These are phyloP conservation scores for Urechis unicinctus DNA, from an alignment of 2,888 invertebrate genomes.

Conservation along the genomic window DNA sequence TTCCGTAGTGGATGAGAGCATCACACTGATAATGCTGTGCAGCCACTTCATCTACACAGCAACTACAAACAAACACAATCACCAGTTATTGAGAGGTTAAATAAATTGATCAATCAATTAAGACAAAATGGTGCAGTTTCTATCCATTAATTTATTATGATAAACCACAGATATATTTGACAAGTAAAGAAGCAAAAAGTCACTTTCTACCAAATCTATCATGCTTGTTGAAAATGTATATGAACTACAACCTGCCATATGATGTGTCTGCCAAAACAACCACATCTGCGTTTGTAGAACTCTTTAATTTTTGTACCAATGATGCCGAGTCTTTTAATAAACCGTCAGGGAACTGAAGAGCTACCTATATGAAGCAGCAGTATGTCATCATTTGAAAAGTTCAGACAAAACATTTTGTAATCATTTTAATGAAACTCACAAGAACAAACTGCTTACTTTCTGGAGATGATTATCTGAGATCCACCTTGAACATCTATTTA, in stretches of 20 bases:
- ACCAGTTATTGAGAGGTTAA: background rate
- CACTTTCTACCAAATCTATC: background rate
- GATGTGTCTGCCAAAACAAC: constrained; percentile 86
- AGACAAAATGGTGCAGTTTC: background rate
- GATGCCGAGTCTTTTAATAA: constrained; percentile 65
- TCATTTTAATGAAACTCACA: background rate
- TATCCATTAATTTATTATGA: too few species aligned
- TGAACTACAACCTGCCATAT: constrained; percentile 66
- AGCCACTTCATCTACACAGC: constrained; percentile 83
- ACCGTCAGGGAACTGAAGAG: constrained; percentile 85
- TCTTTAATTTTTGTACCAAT: constrained; percentile 58
- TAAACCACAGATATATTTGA: too few species aligned
- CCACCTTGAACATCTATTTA: constrained; percentile 57
- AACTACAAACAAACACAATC: constrained; percentile 62
- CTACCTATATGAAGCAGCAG: constrained; percentile 60
- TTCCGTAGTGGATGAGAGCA: constrained; percentile 85
- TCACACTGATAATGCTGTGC: constrained; percentile 82
- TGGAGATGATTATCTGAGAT: constrained; percentile 61
- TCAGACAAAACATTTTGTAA: constrained; percentile 6
- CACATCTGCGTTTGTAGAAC: constrained; percentile 48
- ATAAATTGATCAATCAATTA: too few species aligned
- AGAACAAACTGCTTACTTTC: constrained; percentile 57
- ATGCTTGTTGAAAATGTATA: background rate
- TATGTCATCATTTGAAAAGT: too few species aligned
- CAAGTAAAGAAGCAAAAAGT: too few species aligned